Evolutionary conservation across 2,113 vertebrate genomes (phyloP).

Genomic region (Probosciger aterrimus): DNA sequence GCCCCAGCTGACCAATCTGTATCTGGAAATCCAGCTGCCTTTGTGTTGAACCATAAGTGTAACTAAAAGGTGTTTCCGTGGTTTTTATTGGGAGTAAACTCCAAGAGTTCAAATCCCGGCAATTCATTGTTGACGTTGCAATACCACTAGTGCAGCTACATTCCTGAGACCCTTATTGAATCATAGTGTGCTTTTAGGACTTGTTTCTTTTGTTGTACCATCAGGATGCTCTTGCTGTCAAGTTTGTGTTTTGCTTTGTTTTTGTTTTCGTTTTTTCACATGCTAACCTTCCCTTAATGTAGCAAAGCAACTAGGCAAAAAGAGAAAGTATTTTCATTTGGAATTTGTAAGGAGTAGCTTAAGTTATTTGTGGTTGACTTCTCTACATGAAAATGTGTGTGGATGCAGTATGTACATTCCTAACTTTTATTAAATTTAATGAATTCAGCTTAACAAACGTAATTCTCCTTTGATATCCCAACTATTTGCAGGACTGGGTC

Average conservation of each 20-base stretch:
- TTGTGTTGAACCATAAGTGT: background rate
- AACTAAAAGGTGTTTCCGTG: background rate
- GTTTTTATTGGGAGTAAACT: background rate
- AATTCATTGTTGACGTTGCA: background rate
- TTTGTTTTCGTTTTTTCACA: background rate
- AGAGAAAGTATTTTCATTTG: background rate
- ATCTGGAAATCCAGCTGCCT: background rate
- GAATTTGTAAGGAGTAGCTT: background rate
- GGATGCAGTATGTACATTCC: background rate
- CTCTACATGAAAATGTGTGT: background rate
- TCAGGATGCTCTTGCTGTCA: background rate
- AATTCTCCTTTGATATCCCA: background rate
- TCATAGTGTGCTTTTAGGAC: background rate
- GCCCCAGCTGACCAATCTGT: background rate
- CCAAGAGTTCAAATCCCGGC: background rate
- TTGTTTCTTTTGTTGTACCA: background rate
- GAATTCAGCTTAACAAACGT: background rate
- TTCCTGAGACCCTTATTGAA: background rate
- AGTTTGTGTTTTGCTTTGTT: background rate
- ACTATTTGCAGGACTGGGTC: background rate
- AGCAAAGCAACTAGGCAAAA: background rate
- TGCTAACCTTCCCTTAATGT: background rate
- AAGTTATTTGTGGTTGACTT: background rate
- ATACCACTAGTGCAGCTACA: background rate
- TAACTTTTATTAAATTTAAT: background rate